Evolutionary conservation across 2,888 invertebrate species (phyloP).

Genomic region (Buathra laborator): DNA sequence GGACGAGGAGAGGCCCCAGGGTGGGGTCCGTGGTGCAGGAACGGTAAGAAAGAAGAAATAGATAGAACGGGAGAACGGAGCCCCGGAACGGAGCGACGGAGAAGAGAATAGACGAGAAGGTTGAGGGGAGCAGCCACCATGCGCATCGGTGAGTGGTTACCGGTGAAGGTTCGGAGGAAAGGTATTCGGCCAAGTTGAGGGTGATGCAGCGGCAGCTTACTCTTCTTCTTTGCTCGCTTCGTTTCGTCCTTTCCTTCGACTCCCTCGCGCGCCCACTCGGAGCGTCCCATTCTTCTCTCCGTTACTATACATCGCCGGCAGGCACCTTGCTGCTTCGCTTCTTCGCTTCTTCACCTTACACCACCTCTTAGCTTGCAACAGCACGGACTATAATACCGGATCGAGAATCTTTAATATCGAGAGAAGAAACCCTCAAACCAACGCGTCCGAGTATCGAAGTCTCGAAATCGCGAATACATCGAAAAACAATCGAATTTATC

Average conservation of each 20-base stretch:
- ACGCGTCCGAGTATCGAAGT: neutral
- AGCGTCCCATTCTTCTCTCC: conserved; percentile 36
- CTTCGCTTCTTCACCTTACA: conserved; percentile 43
- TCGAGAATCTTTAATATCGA: conserved; percentile 33
- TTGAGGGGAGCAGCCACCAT: conserved; percentile 78
- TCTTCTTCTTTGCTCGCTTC: conserved; percentile 65
- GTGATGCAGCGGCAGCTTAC: conserved; percentile 75
- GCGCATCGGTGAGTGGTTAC: conserved; percentile 77
- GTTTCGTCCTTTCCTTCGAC: conserved; percentile 60
- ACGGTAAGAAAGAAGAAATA: conserved; percentile 56
- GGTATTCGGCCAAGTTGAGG: conserved; percentile 82
- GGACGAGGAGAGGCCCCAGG: conserved; percentile 35
- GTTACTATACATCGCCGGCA: conserved; percentile 30
- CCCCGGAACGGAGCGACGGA: conserved; percentile 61
- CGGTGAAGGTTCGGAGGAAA: conserved; percentile 76
- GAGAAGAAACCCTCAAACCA: conserved; percentile 11
- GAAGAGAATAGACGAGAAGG: conserved; percentile 68
- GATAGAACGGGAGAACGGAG: conserved; percentile 56
- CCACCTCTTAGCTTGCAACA: conserved; percentile 41
- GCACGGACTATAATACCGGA: conserved; percentile 27
- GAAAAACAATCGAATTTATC: no score
- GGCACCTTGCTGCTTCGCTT: conserved; percentile 18
- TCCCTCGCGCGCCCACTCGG: conserved; percentile 47
- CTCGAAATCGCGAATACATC: neutral
- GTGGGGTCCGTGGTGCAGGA: conserved; percentile 54